A percentile compares a stretch with the other conserved stretches of the same genome.
These are phyloP conservation scores for Orthonyx spaldingii DNA, from an alignment of 2,113 vertebrate genomes.

Conservation along the genomic window DNA sequence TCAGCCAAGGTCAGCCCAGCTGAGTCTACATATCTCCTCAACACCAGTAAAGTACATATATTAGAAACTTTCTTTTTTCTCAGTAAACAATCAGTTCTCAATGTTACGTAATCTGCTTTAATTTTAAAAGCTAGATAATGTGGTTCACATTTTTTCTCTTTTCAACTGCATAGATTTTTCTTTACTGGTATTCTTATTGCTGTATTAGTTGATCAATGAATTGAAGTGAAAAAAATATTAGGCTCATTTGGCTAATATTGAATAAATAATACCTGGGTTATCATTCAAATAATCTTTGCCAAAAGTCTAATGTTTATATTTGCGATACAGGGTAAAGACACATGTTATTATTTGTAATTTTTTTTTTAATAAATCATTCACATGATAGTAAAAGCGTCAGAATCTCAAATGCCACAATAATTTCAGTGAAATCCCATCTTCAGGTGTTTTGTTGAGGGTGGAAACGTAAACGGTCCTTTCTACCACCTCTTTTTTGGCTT, in stretches of 20 bases:
- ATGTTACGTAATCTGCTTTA: neutral
- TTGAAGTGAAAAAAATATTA: neutral
- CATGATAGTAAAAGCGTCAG: neutral
- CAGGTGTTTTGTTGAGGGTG: accelerated
- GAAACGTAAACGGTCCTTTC: neutral
- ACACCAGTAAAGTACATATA: neutral
- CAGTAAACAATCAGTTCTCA: neutral
- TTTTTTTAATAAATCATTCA: neutral
- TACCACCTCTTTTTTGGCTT: neutral
- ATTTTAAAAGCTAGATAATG: neutral
- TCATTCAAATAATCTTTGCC: neutral
- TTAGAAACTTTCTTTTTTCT: neutral
- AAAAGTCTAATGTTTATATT: neutral
- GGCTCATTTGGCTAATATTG: neutral
- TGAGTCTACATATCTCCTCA: neutral
- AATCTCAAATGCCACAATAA: neutral
- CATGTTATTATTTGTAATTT: neutral
- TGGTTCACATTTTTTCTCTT: neutral
- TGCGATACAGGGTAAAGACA: neutral
- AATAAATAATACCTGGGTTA: neutral
- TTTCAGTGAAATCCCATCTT: neutral
- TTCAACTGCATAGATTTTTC: neutral
- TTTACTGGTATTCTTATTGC: neutral
- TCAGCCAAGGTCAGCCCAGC: neutral
- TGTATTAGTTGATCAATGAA: neutral